These are phyloP conservation scores for Sanderia malayensis DNA, from an alignment of 30 jellyfish, hydroid and myxozoan genomes.

Conservation along the genomic window DNA sequence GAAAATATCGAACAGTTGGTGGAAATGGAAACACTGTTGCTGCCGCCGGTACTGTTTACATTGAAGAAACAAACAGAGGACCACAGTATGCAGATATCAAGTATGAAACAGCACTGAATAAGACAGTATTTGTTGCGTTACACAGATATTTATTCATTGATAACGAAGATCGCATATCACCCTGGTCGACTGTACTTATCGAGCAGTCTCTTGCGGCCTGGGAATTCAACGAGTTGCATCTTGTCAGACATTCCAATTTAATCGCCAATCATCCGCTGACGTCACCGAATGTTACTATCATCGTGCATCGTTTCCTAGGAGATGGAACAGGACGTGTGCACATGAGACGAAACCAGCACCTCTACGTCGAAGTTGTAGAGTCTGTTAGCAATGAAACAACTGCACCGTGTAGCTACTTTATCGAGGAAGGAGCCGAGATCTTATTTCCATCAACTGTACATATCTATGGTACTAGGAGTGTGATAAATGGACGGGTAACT, in stretches of 20 bases:
- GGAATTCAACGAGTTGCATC: conserved; percentile 63
- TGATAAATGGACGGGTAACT: conserved; percentile 47
- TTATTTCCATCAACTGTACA: conserved; percentile 53
- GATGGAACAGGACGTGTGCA: conserved; percentile 63
- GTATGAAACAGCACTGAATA: conserved; percentile 35
- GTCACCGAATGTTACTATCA: conserved; percentile 57
- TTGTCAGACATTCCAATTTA: conserved; percentile 47
- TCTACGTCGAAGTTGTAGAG: conserved; percentile 61
- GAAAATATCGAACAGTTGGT: conserved; percentile 48
- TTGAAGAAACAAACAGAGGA: conserved; percentile 55
- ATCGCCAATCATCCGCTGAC: conserved; percentile 43
- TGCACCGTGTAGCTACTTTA: conserved; percentile 65
- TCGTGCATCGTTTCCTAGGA: conserved; percentile 51
- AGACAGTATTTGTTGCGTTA: conserved; percentile 35
- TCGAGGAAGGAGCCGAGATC: conserved; percentile 50
- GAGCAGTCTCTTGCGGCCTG: conserved; percentile 37
- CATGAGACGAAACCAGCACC: conserved; percentile 35
- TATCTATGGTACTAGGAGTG: conserved; percentile 51
- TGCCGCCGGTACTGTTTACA: conserved; percentile 62
- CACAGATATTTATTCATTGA: conserved; percentile 44
- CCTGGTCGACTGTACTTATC: conserved; percentile 57
- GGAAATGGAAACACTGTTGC: conserved; percentile 53
- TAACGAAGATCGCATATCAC: conserved; percentile 40
- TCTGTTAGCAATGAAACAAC: conserved; percentile 56
- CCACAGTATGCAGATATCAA: conserved; percentile 61